Conservation (phyloP, 1,140 invertebrate species). For the Akabosia matsudoensis region DNA sequence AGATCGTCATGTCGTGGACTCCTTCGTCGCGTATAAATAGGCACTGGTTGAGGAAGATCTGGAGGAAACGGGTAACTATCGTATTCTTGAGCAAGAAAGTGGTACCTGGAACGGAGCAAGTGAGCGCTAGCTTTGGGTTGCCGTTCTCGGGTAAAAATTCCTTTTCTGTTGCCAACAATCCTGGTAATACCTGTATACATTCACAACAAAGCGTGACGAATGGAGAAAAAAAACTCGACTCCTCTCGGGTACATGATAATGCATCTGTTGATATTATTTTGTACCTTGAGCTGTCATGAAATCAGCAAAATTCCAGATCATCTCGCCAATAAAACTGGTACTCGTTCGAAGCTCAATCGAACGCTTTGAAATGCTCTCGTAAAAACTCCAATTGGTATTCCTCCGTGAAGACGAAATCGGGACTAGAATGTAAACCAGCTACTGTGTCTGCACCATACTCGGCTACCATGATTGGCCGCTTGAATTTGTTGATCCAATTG, state of each 20-base stretch:
- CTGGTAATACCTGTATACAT: slow-evolving; percentile 49
- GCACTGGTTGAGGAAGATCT: slow-evolving; percentile 30
- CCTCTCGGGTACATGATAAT: neutral
- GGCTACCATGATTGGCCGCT: slow-evolving; percentile 61
- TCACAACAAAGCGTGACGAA: neutral
- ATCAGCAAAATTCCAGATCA: slow-evolving; percentile 61
- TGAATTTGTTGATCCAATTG: slow-evolving; percentile 55
- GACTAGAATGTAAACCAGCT: slow-evolving; percentile 57
- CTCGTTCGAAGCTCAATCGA: slow-evolving; percentile 56
- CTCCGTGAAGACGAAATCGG: slow-evolving; percentile 60
- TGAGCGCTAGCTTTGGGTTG: slow-evolving; percentile 61
- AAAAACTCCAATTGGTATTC: slow-evolving; percentile 64
- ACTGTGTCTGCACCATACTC: slow-evolving; percentile 67
- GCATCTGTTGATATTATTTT: neutral
- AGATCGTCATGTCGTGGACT: neutral
- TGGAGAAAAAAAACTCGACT: neutral
- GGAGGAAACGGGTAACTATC: slow-evolving; percentile 42
- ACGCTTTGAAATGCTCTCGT: slow-evolving; percentile 57
- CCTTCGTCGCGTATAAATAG: slow-evolving; percentile 50
- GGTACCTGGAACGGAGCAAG: slow-evolving; percentile 53
- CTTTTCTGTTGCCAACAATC: slow-evolving; percentile 61
- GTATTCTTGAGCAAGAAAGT: slow-evolving; percentile 42
- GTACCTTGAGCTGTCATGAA: slow-evolving; percentile 56
- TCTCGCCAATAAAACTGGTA: slow-evolving; percentile 59
- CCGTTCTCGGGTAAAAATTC: slow-evolving; percentile 60